Evolutionary conservation across 2,888 invertebrate genomes (phyloP), one percentile per base, ranked within the genome.

Genomic region (Ochropleura plecta): DNA sequence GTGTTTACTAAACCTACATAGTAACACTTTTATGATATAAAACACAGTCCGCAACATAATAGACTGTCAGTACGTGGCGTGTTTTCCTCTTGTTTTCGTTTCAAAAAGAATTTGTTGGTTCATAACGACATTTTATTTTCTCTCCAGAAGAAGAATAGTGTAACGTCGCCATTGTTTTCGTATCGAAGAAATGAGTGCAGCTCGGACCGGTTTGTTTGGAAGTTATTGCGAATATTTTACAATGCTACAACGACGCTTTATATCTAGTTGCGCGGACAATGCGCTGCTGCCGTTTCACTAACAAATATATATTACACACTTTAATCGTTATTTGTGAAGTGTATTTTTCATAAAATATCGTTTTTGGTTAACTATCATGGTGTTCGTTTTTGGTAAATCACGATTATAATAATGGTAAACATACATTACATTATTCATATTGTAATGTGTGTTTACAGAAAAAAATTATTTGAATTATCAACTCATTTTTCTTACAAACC

Each of bases 111-210:
- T 88, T 89, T 83, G 84, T 86, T 83, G 82, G 84, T 86, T 83
- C 76, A 78, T 82, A 83, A 81, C 72, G 73, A 81, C 74, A 75
- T 79, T 86, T 88, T 87, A 87, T 86, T 87, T 88, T 84, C 71
- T 78, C 86, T 83, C 68, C 65, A 57, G 70, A 85, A 89, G 85
- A 86, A 83, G 76, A 86, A 86, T 83, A 84, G 85, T 85, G 83
- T 86, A 78, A 83, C 82, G 79, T 81, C 71, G 76, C 86, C 70
- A 89, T 91, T 91, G 91, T 92, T 91, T 88, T 87, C 79, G 70
- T 83, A 89, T 89, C 81, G 88, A 86, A 84, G 85, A 73, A 88
- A 88, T 84, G 81, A 88, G 84, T 83, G 82, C 83, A 86, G 67
- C 67, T 63, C 69, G 70, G 69, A 76, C 66, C 66, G 64, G 78